Conservation (phyloP, 2,888 invertebrate genomes). For the Megalurothrips usitatus region DNA sequence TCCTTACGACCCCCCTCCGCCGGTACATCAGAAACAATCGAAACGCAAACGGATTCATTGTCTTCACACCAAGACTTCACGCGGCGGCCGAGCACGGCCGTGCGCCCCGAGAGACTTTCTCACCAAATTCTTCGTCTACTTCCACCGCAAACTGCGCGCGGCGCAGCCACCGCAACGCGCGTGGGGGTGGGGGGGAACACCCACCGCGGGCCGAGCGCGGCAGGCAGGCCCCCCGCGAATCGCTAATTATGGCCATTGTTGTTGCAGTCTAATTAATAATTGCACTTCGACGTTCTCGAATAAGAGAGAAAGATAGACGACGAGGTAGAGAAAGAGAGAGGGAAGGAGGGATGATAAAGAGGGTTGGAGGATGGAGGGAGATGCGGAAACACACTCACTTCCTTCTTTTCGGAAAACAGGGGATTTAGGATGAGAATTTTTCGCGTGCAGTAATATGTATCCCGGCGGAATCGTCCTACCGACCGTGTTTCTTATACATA, state of each 20-base stretch:
- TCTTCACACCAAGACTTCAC: neutral
- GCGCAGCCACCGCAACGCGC: slow-evolving; percentile 14
- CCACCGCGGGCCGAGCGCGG: neutral
- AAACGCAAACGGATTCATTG: neutral
- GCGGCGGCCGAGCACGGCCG: neutral
- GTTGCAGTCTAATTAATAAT: slow-evolving; percentile 11
- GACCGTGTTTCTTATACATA: too few relatives aligned
- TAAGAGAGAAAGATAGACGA: too few relatives aligned
- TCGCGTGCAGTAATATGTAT: too few relatives aligned
- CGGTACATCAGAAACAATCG: neutral
- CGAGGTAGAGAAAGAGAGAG: too few relatives aligned
- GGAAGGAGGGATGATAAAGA: too few relatives aligned
- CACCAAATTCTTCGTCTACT: neutral
- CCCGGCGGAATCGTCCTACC: too few relatives aligned
- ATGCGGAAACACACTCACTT: too few relatives aligned
- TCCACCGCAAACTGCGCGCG: neutral
- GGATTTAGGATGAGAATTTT: too few relatives aligned
- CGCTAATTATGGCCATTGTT: slow-evolving; percentile 23
- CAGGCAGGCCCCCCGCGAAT: neutral
- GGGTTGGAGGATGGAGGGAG: too few relatives aligned
- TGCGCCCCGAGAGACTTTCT: slow-evolving; percentile 2
- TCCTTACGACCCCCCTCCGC: neutral
- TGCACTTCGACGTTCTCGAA: neutral
- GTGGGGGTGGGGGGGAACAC: too few relatives aligned
- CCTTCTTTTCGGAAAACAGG: too few relatives aligned